Evolutionary conservation across 1,140 invertebrate species (phyloP).

Genomic region (Nylanderia fulva): DNA sequence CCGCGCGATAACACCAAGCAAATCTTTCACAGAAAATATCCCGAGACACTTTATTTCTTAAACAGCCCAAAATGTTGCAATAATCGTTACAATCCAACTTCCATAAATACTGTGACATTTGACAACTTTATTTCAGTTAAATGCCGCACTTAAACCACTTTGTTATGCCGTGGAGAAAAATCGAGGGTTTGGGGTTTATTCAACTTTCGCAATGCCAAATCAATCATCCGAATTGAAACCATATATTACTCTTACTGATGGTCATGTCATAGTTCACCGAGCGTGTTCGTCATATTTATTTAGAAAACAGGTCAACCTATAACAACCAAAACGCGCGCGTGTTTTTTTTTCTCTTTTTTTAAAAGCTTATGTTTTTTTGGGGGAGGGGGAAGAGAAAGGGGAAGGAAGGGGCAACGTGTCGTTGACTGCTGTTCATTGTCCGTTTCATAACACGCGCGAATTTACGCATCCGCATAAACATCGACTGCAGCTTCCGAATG

Average conservation of each 20-base stretch:
- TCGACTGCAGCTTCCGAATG: constrained; percentile 5
- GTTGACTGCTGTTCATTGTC: constrained; percentile 33
- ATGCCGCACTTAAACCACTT: not conserved
- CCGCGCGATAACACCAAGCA: not conserved
- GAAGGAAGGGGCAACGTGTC: not conserved
- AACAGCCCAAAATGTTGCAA: not conserved
- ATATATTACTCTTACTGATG: constrained; percentile 18
- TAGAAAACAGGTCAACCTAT: constrained; percentile 22
- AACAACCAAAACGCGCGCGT: not conserved
- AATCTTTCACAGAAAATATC: not conserved
- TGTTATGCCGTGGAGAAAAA: constrained; percentile 2
- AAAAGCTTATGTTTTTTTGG: constrained; percentile 28
- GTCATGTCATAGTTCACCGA: constrained; percentile 21
- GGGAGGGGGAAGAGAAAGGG: not conserved
- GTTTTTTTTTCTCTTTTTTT: not conserved
- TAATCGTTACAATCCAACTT: not conserved
- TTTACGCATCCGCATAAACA: constrained; percentile 44
- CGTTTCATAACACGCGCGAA: constrained; percentile 17
- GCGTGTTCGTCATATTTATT: constrained; percentile 48
- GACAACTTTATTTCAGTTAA: not conserved
- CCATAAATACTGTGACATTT: too few species aligned
- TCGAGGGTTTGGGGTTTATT: not conserved
- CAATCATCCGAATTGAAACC: constrained; percentile 37
- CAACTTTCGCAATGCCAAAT: constrained; percentile 1
- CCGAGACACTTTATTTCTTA: not conserved